Conservation (phyloP, 2,797 vertebrate species). For the Acipenser transmontanus region DNA sequence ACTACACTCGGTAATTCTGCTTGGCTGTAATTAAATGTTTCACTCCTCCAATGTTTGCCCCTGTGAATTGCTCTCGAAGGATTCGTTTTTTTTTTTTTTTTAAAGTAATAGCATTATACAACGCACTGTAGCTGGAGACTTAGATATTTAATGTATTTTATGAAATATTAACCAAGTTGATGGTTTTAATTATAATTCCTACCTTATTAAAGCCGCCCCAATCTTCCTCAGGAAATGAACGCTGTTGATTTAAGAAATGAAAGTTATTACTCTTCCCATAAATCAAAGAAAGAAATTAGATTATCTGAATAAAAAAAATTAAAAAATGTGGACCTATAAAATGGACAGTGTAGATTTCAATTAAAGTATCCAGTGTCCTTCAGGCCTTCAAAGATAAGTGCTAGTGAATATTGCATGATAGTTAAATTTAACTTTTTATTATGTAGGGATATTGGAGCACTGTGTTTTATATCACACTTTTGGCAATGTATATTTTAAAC, state of each 20-base stretch:
- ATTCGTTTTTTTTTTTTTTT: slow-evolving; percentile 20
- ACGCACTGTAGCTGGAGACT: slow-evolving; percentile 19
- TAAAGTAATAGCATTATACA: slow-evolving; percentile 35
- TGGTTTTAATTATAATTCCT: slow-evolving; percentile 39
- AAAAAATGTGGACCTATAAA: no score
- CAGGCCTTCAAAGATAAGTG: neutral
- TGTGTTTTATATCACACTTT: neutral
- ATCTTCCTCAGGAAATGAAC: slow-evolving; percentile 17
- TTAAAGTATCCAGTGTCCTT: neutral
- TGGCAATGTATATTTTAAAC: no score
- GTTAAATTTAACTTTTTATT: neutral
- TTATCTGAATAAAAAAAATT: no score
- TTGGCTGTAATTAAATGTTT: slow-evolving; percentile 35
- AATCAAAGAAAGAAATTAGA: slow-evolving; percentile 20
- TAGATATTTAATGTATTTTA: slow-evolving; percentile 35
- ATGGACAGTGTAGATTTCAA: no score
- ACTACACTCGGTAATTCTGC: slow-evolving; percentile 8
- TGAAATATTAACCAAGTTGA: slow-evolving; percentile 41
- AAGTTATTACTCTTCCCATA: slow-evolving; percentile 34
- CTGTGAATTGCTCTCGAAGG: slow-evolving; percentile 27
- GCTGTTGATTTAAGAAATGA: slow-evolving; percentile 28
- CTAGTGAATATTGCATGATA: neutral
- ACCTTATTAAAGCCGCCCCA: slow-evolving; percentile 27
- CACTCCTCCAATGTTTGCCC: slow-evolving; percentile 29
- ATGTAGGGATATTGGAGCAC: neutral